These are phyloP conservation scores for Pterophyllum scalare DNA, from an alignment of 2,113 vertebrate genomes.

Conservation along the genomic window DNA sequence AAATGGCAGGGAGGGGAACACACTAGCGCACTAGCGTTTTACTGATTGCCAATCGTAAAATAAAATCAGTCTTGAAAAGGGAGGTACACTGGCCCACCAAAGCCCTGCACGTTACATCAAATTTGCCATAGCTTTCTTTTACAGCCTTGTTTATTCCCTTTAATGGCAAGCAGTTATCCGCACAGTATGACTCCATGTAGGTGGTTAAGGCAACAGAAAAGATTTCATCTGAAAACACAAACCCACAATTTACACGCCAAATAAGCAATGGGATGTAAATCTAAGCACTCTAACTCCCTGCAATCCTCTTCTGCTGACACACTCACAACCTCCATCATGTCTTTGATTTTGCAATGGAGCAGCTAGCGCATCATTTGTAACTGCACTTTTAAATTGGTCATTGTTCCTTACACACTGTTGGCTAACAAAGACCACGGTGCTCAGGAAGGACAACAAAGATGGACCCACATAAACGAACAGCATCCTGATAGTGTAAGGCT, in stretches of 20 bases:
- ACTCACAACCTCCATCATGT: slow-evolving; percentile 47
- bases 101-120: slow-evolving; percentile 81
- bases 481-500: slow-evolving; percentile 73
- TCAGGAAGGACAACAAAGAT: not conserved
- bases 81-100: slow-evolving; percentile 74
- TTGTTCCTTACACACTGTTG: slow-evolving; percentile 59
- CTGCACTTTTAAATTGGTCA: slow-evolving; percentile 80
- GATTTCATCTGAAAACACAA: slow-evolving; percentile 72
- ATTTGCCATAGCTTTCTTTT: slow-evolving; percentile 83
- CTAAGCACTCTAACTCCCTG: slow-evolving; percentile 77
- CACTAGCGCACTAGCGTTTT: slow-evolving; percentile 84
- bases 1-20: slow-evolving; percentile 84
- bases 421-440: slow-evolving; percentile 16
- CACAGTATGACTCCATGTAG: slow-evolving; percentile 75
- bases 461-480: slow-evolving; percentile 50
- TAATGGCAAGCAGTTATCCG: slow-evolving; percentile 81
- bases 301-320: slow-evolving; percentile 45
- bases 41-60: slow-evolving; percentile 91
- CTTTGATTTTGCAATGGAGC: slow-evolving; percentile 10
- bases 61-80: slow-evolving; percentile 87
- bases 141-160: slow-evolving; percentile 86
- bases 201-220: slow-evolving; percentile 65
- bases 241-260: slow-evolving; percentile 74
- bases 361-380: slow-evolving; percentile 77
- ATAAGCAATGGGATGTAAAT: slow-evolving; percentile 81